Conservation (phyloP, 2,113 vertebrate species). For the Eptesicus fuscus region DNA sequence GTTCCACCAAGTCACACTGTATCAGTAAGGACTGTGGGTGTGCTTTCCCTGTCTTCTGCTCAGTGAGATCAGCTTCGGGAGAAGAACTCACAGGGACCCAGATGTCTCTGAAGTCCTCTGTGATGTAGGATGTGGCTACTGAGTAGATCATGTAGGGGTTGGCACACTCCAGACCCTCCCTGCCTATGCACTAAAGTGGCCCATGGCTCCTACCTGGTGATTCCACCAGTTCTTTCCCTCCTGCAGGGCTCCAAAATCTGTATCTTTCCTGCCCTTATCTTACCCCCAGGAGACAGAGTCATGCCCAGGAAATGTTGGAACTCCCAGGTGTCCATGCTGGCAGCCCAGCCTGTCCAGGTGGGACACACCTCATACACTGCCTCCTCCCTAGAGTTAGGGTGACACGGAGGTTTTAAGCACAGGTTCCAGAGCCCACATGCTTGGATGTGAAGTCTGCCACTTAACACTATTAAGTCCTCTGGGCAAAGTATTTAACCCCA, state of each 20-base stretch:
- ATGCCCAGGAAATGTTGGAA: not conserved
- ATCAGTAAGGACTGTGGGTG: not conserved
- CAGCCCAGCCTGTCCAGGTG: not conserved
- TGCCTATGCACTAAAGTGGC: not conserved
- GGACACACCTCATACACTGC: not conserved
- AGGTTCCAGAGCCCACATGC: not conserved
- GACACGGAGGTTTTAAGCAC: not conserved
- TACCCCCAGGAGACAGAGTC: not conserved
- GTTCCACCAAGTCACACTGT: not conserved
- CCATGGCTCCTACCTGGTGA: not conserved
- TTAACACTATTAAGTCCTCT: not conserved
- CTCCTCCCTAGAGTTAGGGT: not conserved
- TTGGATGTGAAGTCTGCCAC: not conserved
- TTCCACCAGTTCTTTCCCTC: not conserved
- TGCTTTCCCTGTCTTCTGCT: not conserved
- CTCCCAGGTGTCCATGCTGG: fast-evolving
- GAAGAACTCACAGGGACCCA: not conserved
- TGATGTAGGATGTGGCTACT: not conserved
- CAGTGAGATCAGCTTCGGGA: not conserved
- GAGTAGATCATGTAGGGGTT: fast-evolving
- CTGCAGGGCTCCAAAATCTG: not conserved
- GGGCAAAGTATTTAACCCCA: not conserved
- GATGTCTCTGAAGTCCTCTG: not conserved
- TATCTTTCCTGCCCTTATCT: not conserved
- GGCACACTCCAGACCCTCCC: not conserved